A percentile compares a stretch with the other conserved stretches of the same genome.
Evolutionary conservation across 2,797 vertebrate genomes (phyloP).

Genomic region (Anniella stebbinsi): DNA sequence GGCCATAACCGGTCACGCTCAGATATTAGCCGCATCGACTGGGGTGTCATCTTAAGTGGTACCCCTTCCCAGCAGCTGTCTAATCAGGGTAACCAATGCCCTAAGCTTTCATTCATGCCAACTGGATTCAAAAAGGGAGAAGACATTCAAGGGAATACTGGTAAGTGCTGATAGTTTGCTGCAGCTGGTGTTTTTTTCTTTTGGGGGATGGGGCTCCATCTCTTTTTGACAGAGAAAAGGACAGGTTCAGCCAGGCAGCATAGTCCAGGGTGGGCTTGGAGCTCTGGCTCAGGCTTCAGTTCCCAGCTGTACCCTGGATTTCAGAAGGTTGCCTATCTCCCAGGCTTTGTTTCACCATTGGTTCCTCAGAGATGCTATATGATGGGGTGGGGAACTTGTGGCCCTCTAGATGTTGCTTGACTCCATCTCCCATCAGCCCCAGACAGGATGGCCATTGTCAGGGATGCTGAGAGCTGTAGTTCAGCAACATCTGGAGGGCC

Average conservation of each 20-base stretch:
- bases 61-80: conserved; percentile 68
- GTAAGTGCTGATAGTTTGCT: conserved; percentile 71
- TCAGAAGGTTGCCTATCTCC: neutral
- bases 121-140: conserved; percentile 66
- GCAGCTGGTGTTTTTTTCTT: neutral
- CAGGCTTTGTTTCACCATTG: neutral
- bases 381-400: too few species aligned
- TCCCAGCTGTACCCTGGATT: neutral
- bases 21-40: conserved; percentile 81
- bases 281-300: neutral
- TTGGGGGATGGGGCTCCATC: neutral
- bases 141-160: conserved; percentile 81
- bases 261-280: neutral
- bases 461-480: too few species aligned
- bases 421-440: too few species aligned
- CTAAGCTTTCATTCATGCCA: conserved; percentile 70
- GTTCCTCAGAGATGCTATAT: neutral
- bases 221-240: conserved; percentile 21
- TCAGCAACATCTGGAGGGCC: too few species aligned
- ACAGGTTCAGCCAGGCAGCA: neutral
- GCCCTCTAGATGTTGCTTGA: too few species aligned
- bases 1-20: conserved; percentile 93
- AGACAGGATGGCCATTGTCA: too few species aligned
- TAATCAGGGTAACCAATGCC: conserved; percentile 66
- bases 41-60: conserved; percentile 73